Percentiles rank a stretch among this genome's conserved stretches.
These are phyloP conservation scores for Stegana nigrithorax DNA, from an alignment of 2,888 invertebrate species.

Conservation along the genomic window DNA sequence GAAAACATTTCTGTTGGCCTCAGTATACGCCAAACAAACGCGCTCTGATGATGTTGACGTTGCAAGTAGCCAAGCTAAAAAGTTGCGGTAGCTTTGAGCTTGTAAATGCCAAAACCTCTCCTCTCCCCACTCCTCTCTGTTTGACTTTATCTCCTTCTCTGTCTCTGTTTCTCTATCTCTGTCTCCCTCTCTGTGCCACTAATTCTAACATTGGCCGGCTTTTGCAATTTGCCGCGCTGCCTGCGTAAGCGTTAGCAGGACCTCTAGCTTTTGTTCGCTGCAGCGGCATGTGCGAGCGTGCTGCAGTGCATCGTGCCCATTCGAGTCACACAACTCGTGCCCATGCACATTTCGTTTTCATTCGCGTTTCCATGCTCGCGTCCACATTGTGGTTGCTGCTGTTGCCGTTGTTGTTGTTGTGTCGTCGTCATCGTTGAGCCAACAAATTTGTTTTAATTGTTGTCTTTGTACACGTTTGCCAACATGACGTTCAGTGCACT, in stretches of 20 bases:
- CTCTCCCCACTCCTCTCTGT: too few species aligned
- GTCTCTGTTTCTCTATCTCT: too few species aligned
- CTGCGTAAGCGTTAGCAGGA: background rate
- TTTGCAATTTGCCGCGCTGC: background rate
- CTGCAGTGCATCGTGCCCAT: too few species aligned
- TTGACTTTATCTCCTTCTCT: too few species aligned
- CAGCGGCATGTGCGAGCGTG: background rate
- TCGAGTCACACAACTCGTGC: too few species aligned
- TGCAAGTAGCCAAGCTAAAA: background rate
- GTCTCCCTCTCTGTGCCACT: too few species aligned
- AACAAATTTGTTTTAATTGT: slow-evolving; percentile 24
- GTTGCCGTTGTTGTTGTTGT: background rate
- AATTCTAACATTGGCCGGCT: too few species aligned
- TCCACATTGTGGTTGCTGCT: background rate
- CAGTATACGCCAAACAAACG: slow-evolving; percentile 10
- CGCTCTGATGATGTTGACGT: slow-evolving; percentile 17
- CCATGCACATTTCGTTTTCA: too few species aligned
- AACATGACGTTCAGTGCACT: too few species aligned
- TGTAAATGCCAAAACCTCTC: too few species aligned
- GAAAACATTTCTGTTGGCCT: background rate
- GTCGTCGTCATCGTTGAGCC: background rate
- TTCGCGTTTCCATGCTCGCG: too few species aligned
- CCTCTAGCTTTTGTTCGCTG: background rate
- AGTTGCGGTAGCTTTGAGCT: slow-evolving; percentile 7
- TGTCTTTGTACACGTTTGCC: slow-evolving; percentile 13